Evolutionary conservation across 2,797 vertebrate genomes (phyloP).

Genomic region (Euphonia xanthogaster): DNA sequence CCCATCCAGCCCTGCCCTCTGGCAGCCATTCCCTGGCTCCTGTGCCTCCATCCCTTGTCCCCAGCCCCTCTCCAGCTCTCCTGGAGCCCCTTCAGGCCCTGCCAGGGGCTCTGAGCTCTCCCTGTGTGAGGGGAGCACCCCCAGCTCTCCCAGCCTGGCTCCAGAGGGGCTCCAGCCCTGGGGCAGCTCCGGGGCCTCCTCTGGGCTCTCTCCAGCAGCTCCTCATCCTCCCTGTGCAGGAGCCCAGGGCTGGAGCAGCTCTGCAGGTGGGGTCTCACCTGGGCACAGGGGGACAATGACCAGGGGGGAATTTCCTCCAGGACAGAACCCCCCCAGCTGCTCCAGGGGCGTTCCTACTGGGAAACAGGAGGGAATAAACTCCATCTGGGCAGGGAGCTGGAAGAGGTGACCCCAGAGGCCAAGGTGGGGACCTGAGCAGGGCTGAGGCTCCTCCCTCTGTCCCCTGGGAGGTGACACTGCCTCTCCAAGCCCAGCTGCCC

Average conservation of each 20-base stretch:
- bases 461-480: neutral
- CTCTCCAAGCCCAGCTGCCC: neutral
- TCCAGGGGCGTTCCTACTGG: neutral
- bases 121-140: neutral
- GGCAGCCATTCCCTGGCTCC: neutral
- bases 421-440: neutral
- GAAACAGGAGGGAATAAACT: neutral
- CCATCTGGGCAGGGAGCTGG: neutral
- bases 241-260: neutral
- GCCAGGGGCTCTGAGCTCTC: rapidly evolving
- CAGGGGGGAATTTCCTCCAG: neutral
- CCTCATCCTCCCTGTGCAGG: neutral
- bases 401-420: neutral
- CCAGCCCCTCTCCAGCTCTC: neutral
- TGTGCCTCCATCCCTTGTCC: neutral
- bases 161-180: neutral
- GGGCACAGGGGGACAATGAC: neutral
- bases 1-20: neutral
- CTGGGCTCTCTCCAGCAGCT: neutral
- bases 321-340: neutral
- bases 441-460: neutral
- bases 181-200: rapidly evolving
- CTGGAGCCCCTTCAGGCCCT: neutral
- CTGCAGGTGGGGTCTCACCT: neutral
- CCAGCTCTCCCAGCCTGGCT: neutral